phyloP scores from a whole-genome alignment of 2,888 invertebrate genomes.

The Pelosia muscerda region DNA sequence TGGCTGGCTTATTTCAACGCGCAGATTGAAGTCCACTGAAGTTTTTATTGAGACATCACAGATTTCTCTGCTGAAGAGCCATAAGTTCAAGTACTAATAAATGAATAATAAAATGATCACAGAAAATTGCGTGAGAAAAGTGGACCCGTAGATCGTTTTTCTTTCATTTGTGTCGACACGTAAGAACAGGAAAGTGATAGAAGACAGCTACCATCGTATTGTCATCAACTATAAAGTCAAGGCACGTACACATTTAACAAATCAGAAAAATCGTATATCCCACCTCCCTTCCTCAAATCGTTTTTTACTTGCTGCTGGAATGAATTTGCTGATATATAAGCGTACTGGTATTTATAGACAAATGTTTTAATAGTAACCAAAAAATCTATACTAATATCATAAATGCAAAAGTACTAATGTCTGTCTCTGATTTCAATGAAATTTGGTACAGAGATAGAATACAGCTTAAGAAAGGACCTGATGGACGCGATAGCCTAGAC shows the following conservation, averaged over 20 bases:
- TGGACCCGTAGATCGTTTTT: not conserved
- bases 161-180: not conserved
- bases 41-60: not conserved
- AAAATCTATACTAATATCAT: no score
- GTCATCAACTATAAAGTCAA: not conserved
- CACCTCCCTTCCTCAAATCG: not conserved
- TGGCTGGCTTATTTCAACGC: not conserved
- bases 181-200: not conserved
- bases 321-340: not conserved
- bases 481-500: no score
- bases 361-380: no score
- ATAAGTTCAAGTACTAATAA: no score
- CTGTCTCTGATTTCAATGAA: no score
- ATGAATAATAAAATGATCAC: no score
- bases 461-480: no score
- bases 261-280: not conserved
- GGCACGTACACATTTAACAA: not conserved
- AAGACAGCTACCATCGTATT: not conserved
- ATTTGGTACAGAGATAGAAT: no score
- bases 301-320: not conserved
- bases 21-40: not conserved
- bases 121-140: no score
- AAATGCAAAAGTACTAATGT: no score
- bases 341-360: no score
- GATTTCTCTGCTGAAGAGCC: no score